These are phyloP conservation scores for Marmota monax DNA, from an alignment of 2,113 vertebrate genomes.

Conservation along the genomic window DNA sequence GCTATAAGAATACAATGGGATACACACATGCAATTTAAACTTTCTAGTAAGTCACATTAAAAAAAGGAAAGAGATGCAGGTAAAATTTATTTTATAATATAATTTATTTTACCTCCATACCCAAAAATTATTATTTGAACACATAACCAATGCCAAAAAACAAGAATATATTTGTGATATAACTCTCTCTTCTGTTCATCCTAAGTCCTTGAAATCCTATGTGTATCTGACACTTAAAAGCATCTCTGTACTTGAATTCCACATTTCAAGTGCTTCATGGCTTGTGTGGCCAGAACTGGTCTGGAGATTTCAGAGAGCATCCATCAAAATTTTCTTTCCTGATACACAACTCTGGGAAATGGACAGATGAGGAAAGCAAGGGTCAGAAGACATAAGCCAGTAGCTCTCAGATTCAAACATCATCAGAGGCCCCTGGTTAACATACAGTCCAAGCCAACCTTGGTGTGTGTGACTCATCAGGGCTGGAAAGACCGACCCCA, in stretches of 20 bases:
- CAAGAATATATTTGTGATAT: neutral
- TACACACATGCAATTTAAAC: fast-evolving
- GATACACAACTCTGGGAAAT: neutral
- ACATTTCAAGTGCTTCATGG: neutral
- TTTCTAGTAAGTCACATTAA: neutral
- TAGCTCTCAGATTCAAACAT: neutral
- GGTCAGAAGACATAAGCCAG: neutral
- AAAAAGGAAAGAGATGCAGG: neutral
- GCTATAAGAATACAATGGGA: neutral
- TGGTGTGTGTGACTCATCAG: neutral
- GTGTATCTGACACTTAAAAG: neutral
- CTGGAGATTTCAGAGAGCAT: neutral
- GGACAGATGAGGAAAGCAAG: neutral
- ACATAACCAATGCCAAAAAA: neutral
- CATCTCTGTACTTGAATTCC: neutral
- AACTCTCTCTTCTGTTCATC: neutral
- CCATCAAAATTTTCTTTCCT: neutral
- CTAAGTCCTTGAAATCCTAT: neutral
- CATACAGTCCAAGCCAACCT: neutral
- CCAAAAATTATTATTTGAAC: neutral
- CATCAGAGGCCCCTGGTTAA: neutral
- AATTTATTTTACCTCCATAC: neutral
- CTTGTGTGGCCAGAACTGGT: neutral
- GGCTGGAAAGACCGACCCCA: neutral
- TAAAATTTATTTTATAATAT: neutral